These are phyloP conservation scores for Cataglyphis rosenhaueri DNA, from an alignment of 2,888 invertebrate genomes.

Conservation along the genomic window DNA sequence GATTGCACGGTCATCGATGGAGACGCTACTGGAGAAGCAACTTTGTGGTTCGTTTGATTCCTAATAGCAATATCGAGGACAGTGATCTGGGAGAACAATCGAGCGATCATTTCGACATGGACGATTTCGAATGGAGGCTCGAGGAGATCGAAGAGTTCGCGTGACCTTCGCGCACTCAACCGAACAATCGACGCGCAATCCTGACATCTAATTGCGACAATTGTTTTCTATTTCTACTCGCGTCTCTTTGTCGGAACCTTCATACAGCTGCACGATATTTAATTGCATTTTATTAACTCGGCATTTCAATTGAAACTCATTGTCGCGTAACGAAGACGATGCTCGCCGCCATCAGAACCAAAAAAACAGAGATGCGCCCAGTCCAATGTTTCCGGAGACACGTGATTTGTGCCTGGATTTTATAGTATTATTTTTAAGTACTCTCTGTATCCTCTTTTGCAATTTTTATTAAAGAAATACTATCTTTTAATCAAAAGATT, in stretches of 20 bases:
- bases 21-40: slow-evolving; percentile 83
- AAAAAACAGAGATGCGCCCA: slow-evolving; percentile 9
- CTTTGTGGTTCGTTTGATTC: slow-evolving; percentile 81
- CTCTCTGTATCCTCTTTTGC: background rate
- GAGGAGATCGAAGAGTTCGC: slow-evolving; percentile 33
- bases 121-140: slow-evolving; percentile 26
- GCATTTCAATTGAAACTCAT: slow-evolving; percentile 75
- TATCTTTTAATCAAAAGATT: background rate
- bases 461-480: background rate
- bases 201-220: background rate
- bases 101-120: background rate
- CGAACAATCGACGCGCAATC: background rate
- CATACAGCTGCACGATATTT: slow-evolving; percentile 63
- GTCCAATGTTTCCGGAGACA: slow-evolving; percentile 50
- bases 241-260: background rate
- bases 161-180: background rate
- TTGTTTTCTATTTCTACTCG: background rate
- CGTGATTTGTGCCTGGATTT: slow-evolving; percentile 5
- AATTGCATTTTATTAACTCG: slow-evolving; percentile 77
- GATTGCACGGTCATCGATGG: slow-evolving; percentile 83
- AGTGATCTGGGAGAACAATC: slow-evolving; percentile 7
- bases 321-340: slow-evolving; percentile 56
- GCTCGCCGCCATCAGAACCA: slow-evolving; percentile 25
- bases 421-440: slow-evolving; percentile 7
- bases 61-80: slow-evolving; percentile 62